phyloP scores from a whole-genome alignment of 2,113 vertebrate species.

The Pachycephala philippinensis region DNA sequence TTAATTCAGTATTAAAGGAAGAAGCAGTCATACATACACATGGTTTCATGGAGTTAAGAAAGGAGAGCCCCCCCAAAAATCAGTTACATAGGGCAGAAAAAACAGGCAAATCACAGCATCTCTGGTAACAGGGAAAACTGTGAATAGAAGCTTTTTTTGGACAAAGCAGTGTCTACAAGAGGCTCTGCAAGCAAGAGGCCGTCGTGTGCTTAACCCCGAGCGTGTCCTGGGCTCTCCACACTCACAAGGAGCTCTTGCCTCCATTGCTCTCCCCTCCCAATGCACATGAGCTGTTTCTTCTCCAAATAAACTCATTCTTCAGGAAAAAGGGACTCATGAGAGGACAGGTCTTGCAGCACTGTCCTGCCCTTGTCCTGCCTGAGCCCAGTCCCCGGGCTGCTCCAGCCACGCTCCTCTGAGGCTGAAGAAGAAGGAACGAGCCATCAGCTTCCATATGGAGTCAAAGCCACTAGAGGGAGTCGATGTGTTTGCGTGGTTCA shows the following conservation, averaged over 20 bases:
- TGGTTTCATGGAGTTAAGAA: background rate
- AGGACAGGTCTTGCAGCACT: background rate
- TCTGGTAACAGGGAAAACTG: background rate
- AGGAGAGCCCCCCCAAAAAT: background rate
- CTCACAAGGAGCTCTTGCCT: background rate
- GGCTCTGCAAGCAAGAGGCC: background rate
- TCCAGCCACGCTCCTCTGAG: background rate
- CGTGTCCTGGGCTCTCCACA: background rate
- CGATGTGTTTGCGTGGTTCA: slow-evolving; percentile 21
- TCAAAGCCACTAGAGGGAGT: slow-evolving; percentile 60
- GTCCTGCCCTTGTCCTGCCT: background rate
- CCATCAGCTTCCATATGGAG: background rate
- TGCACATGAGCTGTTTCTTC: background rate
- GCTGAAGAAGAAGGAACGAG: background rate
- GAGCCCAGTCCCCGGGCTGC: background rate
- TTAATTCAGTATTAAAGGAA: background rate
- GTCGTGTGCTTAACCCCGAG: background rate
- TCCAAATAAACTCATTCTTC: background rate
- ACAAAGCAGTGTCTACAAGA: background rate
- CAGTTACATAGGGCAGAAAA: background rate
- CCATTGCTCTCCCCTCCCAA: background rate
- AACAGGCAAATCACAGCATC: background rate
- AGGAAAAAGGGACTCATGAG: background rate
- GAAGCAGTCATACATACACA: background rate
- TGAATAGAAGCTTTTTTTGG: background rate